Evolutionary conservation across 2,113 vertebrate species (phyloP), one percentile per base, ranked within the genome.

Genomic region (Agelaius phoeniceus): DNA sequence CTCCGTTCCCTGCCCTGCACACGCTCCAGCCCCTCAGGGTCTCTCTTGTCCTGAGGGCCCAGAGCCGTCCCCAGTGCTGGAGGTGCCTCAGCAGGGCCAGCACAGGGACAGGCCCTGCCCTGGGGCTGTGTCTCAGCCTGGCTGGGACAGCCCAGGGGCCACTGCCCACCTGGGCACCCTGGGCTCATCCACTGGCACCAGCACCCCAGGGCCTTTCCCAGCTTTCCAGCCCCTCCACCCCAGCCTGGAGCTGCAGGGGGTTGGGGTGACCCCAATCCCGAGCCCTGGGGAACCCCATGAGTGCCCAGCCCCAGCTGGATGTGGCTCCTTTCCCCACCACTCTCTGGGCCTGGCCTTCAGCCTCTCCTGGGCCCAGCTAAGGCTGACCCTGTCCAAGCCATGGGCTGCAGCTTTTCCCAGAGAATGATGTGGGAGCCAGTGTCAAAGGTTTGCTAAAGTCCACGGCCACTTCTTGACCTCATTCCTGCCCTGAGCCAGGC

Each of bases 401-500:
- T 1, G 44, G 28, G 33, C 33, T 67, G 44, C 52, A 81, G 33
- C 39, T 52, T 15, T 52, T 21, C 19, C 33, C 23, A 19, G 22
- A 30, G 13, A 61, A 18, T 8, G 44, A 13, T 6, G 5, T 26
- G 46, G 33, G 33, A 46, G 22, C 13, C 0, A 1, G 7, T 8
- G 28, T 8, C 37, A 46, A 30, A 74, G 28, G 6, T 39, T 82
- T 41, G 6, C 69, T 75, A 1, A 21, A 41, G 28, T 13, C 46
- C 46, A 9, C 1, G 13, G 39, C 11, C 21, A 18, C 13, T 35
- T 21, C 16, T 10, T 19, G 41, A 19, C 11, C 61, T 44, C 33
- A 10, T 31, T 52, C 26, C 46, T 68, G 54, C 18, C 11, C n/a
- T 61, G 24, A 30, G 13, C 28, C 1, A 0, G 33, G 61, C 0